A percentile compares a stretch with the other conserved stretches of the same genome.
Evolutionary conservation across 2,797 vertebrate species (phyloP).

Genomic region (Phalanger gymnotis): DNA sequence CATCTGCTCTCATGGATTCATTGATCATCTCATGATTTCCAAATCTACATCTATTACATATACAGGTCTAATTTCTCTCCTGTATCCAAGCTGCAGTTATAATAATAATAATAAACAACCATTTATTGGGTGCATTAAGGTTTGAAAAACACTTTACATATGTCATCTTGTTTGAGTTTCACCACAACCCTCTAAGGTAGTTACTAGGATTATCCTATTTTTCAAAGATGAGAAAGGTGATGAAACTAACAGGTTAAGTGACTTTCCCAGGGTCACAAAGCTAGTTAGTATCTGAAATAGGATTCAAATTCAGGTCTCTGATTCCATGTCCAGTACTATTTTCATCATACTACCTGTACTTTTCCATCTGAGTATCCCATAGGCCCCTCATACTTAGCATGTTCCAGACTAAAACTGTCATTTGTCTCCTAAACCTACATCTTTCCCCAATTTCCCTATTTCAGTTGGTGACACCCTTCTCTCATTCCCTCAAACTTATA

Average conservation of each 20-base stretch:
- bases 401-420: not conserved
- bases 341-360: not conserved
- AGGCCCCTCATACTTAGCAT: not conserved
- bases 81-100: not conserved
- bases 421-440: not conserved
- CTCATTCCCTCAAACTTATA: not conserved
- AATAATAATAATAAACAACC: not conserved
- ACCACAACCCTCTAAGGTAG: not conserved
- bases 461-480: not conserved
- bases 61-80: not conserved
- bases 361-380: not conserved
- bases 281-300: not conserved
- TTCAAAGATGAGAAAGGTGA: not conserved
- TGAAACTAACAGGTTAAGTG: not conserved
- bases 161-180: not conserved
- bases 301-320: not conserved
- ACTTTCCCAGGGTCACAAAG: not conserved
- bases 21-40: not conserved
- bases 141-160: not conserved
- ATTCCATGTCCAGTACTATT: not conserved
- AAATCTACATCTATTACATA: not conserved
- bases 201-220: not conserved
- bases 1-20: not conserved
- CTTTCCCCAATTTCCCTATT: not conserved
- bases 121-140: not conserved